These are phyloP conservation scores for Palythoa heliodiscus DNA, from an alignment of 92 coral and sea anemone species.

Conservation along the genomic window DNA sequence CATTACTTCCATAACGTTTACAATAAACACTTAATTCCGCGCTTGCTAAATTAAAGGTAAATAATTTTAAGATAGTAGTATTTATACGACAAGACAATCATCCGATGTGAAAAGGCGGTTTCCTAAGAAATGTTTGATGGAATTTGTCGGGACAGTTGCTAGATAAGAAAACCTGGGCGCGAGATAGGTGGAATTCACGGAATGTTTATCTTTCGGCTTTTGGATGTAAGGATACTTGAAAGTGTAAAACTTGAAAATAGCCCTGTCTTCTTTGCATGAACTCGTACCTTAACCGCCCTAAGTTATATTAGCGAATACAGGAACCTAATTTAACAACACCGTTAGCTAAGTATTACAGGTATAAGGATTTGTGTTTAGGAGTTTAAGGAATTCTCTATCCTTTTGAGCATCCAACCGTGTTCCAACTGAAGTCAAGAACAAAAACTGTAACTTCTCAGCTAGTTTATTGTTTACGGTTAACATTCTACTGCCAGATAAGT, in stretches of 20 bases:
- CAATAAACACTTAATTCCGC: constrained; percentile 34
- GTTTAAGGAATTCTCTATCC: background rate
- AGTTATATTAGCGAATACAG: background rate
- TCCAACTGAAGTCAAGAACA: background rate
- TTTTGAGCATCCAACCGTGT: background rate
- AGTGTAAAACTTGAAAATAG: background rate
- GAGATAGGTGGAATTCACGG: constrained; percentile 1
- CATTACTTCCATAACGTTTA: constrained; percentile 21
- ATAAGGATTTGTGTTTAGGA: background rate
- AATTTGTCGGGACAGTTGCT: constrained; percentile 31
- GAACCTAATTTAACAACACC: background rate
- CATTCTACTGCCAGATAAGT: background rate
- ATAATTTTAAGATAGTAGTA: constrained; percentile 25
- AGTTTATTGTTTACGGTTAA: background rate
- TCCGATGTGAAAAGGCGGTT: constrained; percentile 44
- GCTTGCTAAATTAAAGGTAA: constrained; percentile 12
- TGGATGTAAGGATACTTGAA: background rate
- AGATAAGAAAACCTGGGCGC: constrained; percentile 46
- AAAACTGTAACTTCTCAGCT: background rate
- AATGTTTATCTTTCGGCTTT: constrained; percentile 31
- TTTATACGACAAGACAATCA: constrained; percentile 39
- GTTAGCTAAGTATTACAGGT: too few relatives aligned
- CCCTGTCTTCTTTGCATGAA: background rate
- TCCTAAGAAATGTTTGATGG: constrained; percentile 16
- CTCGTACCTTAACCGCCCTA: background rate